Evolutionary conservation across 92 coral and sea anemone species (phyloP), one percentile per base, ranked within the genome.

Genomic region (Bergia puertoricense): DNA sequence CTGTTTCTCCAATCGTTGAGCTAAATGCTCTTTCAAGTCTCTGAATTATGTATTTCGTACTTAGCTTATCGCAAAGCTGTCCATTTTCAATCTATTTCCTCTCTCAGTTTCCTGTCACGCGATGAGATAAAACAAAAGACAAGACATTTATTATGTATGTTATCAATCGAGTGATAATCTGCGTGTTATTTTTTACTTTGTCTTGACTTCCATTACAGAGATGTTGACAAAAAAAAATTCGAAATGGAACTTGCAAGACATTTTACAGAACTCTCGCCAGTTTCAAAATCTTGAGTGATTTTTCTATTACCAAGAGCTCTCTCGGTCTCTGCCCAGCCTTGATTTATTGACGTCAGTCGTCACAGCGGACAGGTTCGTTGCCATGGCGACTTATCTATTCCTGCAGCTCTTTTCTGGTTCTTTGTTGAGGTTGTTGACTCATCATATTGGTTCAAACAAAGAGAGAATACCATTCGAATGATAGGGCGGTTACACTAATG

Each of bases 401-500:
- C 54, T 36, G 76, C 7, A 65, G 39, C 71, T 54, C 44, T 56
- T 80, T 42, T 71, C 87, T 84, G 87, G 75, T 39, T 20, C 66
- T 69, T 84, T 84, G 77, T 84, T 84, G n/a, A 20, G 42, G 13
- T 48, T 84, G 87, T 84, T 84, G 87, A 84, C 56, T 69, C 79
- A 84, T 38, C 43, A 72, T 69, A 84, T 84, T 45, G 87, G 67
- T 18, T 71, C 22, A 69, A 84, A 84, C 87, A 84, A 84, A 84
- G 77, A 84, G 14, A 71, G 67, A 84, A 48, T 66, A 79, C n/a
- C 87, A 84, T 69, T 46, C 87, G 79, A 84, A 84, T 69, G 79
- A 82, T 69, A 67, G 92, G 86, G 71, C 90, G 90, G 89, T 88
- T 54, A 89, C 88, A 89, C 76, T 92, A 92, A 92, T 92, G 94